These are phyloP conservation scores for Acheta domesticus DNA, from an alignment of 2,888 invertebrate species.

Conservation along the genomic window DNA sequence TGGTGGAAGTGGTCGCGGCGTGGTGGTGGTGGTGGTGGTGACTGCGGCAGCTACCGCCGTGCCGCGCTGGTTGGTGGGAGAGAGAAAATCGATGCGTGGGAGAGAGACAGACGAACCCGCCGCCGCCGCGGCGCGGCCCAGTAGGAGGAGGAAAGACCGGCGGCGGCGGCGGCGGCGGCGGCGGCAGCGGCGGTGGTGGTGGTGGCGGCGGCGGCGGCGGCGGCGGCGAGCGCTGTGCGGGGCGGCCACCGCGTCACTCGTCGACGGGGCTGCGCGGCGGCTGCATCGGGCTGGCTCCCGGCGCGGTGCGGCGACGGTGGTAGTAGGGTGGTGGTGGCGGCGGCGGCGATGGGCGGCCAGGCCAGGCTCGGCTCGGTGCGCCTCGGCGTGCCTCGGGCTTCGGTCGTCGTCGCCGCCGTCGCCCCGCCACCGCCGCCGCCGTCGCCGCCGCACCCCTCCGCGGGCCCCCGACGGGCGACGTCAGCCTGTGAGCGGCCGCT, in stretches of 20 bases:
- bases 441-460: not conserved
- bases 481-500: not conserved
- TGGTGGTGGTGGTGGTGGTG: too few relatives aligned
- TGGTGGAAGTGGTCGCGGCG: too few relatives aligned
- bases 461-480: not conserved
- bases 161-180: not conserved
- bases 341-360: not conserved
- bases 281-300: not conserved
- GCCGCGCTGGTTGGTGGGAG: not conserved
- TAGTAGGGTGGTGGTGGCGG: not conserved
- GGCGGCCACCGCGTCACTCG: conserved; percentile 21
- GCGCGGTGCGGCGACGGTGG: not conserved
- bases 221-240: not conserved
- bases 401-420: not conserved
- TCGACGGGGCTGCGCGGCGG: not conserved
- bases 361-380: not conserved
- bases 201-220: conserved; percentile 7
- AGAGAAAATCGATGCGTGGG: conserved; percentile 2
- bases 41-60: not conserved
- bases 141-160: not conserved
- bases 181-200: too few relatives aligned
- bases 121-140: not conserved
- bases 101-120: not conserved
- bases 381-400: too few relatives aligned
- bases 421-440: not conserved